These are phyloP conservation scores for Ageneiosus marmoratus DNA, from an alignment of 2,113 vertebrate species.

Conservation along the genomic window DNA sequence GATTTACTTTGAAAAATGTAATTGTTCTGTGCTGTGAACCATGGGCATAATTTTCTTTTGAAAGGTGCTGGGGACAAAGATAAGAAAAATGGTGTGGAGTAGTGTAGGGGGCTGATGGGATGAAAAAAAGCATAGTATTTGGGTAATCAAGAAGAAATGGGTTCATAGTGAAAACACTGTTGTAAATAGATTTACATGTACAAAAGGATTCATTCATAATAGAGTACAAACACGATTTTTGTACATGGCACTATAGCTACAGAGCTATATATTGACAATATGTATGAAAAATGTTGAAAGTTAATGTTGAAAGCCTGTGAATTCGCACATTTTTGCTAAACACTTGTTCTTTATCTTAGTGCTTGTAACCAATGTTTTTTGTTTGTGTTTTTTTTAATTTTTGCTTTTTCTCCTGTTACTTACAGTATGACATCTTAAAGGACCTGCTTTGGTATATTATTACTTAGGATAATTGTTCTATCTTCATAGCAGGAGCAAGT, in stretches of 20 bases:
- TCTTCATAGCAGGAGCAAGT: too few species aligned
- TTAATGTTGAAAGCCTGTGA: not conserved
- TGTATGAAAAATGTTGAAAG: not conserved
- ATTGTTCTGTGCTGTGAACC: constrained; percentile 12
- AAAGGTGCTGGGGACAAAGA: not conserved
- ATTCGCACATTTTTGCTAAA: not conserved
- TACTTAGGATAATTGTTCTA: not conserved
- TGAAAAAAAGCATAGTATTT: not conserved
- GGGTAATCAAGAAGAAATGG: not conserved
- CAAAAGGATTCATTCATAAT: not conserved
- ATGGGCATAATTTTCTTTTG: not conserved
- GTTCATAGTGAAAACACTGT: not conserved
- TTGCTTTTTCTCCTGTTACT: too few species aligned
- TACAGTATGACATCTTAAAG: not conserved
- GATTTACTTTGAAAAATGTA: not conserved
- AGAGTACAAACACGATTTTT: not conserved
- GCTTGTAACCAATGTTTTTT: too few species aligned
- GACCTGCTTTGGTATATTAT: not conserved
- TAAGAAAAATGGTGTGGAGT: not conserved
- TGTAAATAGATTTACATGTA: not conserved
- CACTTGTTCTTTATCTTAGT: not conserved
- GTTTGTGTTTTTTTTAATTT: too few species aligned
- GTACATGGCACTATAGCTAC: not conserved
- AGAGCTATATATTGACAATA: not conserved
- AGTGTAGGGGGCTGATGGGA: not conserved